Percentiles rank a stretch among this genome's conserved stretches.
These are phyloP conservation scores for Brassicogethes aeneus DNA, from an alignment of 2,888 invertebrate species.

Conservation along the genomic window DNA sequence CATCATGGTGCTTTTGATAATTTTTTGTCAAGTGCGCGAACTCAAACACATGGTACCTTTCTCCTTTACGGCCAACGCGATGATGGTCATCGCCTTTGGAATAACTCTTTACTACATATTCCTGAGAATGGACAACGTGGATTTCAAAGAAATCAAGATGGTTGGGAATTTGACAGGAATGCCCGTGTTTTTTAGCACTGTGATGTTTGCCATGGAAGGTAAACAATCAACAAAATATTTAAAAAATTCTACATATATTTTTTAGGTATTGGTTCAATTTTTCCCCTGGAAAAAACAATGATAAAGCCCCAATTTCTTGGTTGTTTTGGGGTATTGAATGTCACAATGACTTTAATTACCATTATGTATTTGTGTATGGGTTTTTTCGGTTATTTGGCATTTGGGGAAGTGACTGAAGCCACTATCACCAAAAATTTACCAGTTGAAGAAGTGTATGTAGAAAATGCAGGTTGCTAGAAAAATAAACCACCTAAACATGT, in stretches of 20 bases:
- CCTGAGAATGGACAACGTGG: slow-evolving; percentile 36
- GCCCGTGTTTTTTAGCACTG: too few species aligned
- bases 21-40: slow-evolving; percentile 66
- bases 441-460: slow-evolving; percentile 54
- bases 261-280: slow-evolving; percentile 69
- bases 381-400: slow-evolving; percentile 84
- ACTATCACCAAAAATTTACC: slow-evolving; percentile 83
- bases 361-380: slow-evolving; percentile 73
- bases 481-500: too few species aligned
- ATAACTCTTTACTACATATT: slow-evolving; percentile 82
- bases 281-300: slow-evolving; percentile 96
- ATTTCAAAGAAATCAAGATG: slow-evolving; percentile 41
- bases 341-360: slow-evolving; percentile 77
- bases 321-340: slow-evolving; percentile 77
- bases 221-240: too few species aligned
- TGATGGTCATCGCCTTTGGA: slow-evolving; percentile 62
- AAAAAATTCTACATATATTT: too few species aligned
- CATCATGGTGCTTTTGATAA: slow-evolving; percentile 57
- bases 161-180: slow-evolving; percentile 30
- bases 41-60: slow-evolving; percentile 82
- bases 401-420: slow-evolving; percentile 60
- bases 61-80: slow-evolving; percentile 77
- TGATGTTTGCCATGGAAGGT: too few species aligned
- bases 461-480: too few species aligned
- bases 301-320: slow-evolving; percentile 67